Percentiles rank a stretch among this genome's conserved stretches.
phyloP scores from a whole-genome alignment of 2,888 invertebrate species.

The Diarsia rubi region DNA sequence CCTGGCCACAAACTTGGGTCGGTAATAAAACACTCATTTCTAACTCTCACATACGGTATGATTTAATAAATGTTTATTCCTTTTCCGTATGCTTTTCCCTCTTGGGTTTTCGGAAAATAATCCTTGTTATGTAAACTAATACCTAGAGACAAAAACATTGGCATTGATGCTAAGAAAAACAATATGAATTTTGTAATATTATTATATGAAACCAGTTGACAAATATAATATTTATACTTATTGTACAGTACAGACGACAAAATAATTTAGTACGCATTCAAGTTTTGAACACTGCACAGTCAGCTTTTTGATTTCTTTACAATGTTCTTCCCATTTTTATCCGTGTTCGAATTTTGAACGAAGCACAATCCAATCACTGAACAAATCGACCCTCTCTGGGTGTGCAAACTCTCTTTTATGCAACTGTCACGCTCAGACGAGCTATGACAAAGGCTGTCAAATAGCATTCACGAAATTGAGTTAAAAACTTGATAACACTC shows the following conservation, averaged over 20 bases:
- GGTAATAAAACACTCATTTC: slow-evolving; percentile 71
- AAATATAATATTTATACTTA: background rate
- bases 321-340: background rate
- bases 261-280: background rate
- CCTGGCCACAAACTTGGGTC: slow-evolving; percentile 53
- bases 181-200: background rate
- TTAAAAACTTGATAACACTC: slow-evolving; percentile 26
- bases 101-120: slow-evolving; percentile 41
- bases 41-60: slow-evolving; percentile 66
- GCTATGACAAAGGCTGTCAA: slow-evolving; percentile 17
- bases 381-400: slow-evolving; percentile 17
- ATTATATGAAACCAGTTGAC: background rate
- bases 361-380: slow-evolving; percentile 32
- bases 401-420: slow-evolving; percentile 3
- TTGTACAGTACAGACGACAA: background rate
- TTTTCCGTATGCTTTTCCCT: slow-evolving; percentile 46
- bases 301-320: background rate
- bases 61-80: slow-evolving; percentile 73
- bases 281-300: background rate
- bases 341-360: slow-evolving; percentile 11
- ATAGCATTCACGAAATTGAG: slow-evolving; percentile 10
- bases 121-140: slow-evolving; percentile 48
- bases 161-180: background rate
- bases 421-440: background rate
- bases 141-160: slow-evolving; percentile 17